Percentiles rank a stretch among this genome's conserved stretches.
Conservation (phyloP, 2,888 invertebrate species). For the Oeneis ivallda region DNA sequence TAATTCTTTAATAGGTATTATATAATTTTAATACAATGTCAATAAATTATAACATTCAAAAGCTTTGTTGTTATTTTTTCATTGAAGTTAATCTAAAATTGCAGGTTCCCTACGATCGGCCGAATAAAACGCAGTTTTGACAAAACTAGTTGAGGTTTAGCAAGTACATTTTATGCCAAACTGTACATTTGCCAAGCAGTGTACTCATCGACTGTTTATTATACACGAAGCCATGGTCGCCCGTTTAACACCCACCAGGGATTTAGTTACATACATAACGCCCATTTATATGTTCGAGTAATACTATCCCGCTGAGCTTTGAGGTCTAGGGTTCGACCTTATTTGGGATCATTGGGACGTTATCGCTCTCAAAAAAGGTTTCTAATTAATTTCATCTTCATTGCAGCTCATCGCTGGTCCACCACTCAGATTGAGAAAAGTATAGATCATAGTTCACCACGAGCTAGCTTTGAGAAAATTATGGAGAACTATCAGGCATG, state of each 20-base stretch:
- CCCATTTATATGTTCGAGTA: not conserved
- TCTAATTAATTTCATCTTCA: not conserved
- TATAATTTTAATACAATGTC: too few species aligned
- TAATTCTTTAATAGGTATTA: too few species aligned
- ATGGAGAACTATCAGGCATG: too few species aligned
- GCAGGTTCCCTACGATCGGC: too few species aligned
- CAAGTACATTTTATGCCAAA: not conserved
- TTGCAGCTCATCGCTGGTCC: too few species aligned
- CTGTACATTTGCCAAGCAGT: not conserved
- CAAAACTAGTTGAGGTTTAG: not conserved
- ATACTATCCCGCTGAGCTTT: not conserved
- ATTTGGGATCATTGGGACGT: slow-evolving; percentile 35
- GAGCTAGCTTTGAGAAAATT: too few species aligned
- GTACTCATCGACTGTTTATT: slow-evolving; percentile 3
- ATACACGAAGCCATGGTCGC: slow-evolving; percentile 43
- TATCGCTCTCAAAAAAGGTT: not conserved
- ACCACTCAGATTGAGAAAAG: too few species aligned
- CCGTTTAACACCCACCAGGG: slow-evolving; percentile 56
- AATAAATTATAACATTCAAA: too few species aligned
- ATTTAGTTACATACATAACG: slow-evolving; percentile 53
- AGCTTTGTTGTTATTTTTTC: too few species aligned
- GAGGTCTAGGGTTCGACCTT: not conserved
- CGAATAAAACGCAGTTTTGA: too few species aligned
- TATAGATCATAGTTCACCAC: too few species aligned
- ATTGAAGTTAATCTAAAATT: too few species aligned